These are phyloP conservation scores for Caenorhabditis virilis DNA, from an alignment of 2,888 invertebrate species.

Conservation along the genomic window DNA sequence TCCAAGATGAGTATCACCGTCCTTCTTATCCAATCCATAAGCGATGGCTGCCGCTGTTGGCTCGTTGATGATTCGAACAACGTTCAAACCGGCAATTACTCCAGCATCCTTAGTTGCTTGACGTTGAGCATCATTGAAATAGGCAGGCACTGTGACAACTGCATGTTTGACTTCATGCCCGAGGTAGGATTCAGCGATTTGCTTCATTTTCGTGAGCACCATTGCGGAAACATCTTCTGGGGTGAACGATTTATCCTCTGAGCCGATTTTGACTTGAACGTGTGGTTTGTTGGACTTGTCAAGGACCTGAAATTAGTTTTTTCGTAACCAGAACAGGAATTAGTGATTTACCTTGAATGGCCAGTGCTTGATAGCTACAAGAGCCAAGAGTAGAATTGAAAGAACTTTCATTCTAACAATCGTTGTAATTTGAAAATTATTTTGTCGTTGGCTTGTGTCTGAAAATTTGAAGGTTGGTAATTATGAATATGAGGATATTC, in stretches of 20 bases:
- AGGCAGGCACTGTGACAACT: slow-evolving; percentile 93
- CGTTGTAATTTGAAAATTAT: too few species aligned
- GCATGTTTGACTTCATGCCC: slow-evolving; percentile 82
- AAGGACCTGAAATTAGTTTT: slow-evolving; percentile 73
- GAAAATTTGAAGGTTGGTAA: too few species aligned
- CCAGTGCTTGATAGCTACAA: slow-evolving; percentile 96
- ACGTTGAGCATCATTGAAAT: slow-evolving; percentile 99
- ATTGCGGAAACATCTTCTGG: slow-evolving; percentile 99
- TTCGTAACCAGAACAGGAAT: not conserved
- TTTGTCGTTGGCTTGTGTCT: too few species aligned
- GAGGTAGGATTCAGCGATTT: slow-evolving; percentile 67
- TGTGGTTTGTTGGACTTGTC: slow-evolving; percentile 92
- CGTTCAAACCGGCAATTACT: slow-evolving; percentile 80
- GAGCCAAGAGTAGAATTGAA: too few species aligned
- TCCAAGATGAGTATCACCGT: slow-evolving; percentile 72
- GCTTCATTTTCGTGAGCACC: slow-evolving; percentile 75
- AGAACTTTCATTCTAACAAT: too few species aligned
- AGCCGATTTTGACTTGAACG: slow-evolving; percentile 82
- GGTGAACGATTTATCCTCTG: slow-evolving; percentile 83
- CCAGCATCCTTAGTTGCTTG: slow-evolving; percentile 86
- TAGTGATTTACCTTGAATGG: slow-evolving; percentile 78
- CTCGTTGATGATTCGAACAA: slow-evolving; percentile 83
- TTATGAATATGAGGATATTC: too few species aligned
- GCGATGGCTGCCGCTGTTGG: slow-evolving; percentile 71
- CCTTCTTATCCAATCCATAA: slow-evolving; percentile 69